These are phyloP conservation scores for Gastrophryne carolinensis DNA, from an alignment of 2,797 vertebrate genomes.

Conservation along the genomic window DNA sequence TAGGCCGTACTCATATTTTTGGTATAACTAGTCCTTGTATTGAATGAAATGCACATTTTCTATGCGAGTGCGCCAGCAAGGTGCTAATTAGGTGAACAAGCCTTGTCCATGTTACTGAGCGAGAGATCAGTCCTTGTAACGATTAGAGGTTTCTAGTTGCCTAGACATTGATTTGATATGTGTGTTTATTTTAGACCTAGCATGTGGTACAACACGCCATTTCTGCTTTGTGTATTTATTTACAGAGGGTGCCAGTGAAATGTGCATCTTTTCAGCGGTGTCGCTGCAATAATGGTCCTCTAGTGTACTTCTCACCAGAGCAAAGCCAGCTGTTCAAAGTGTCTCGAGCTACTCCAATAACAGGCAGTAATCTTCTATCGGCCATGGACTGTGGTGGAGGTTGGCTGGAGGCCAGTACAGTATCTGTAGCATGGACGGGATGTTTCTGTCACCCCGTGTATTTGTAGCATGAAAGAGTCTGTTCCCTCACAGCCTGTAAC, in stretches of 20 bases:
- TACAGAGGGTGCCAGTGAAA: not conserved
- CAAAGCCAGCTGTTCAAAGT: not conserved
- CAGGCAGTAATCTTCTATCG: not conserved
- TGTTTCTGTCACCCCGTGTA: not conserved
- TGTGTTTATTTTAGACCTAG: not conserved
- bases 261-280: not conserved
- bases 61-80: too few species aligned
- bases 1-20: too few species aligned
- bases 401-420: not conserved
- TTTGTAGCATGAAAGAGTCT: conserved; percentile 43
- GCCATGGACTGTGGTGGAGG: not conserved
- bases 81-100: too few species aligned
- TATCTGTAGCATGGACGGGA: conserved; percentile 35
- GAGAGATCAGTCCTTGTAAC: too few species aligned
- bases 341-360: not conserved
- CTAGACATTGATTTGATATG: not conserved
- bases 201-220: not conserved
- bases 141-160: not conserved
- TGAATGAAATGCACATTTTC: too few species aligned
- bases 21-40: too few species aligned
- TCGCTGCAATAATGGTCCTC: not conserved
- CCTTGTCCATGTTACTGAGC: too few species aligned
- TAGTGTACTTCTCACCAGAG: not conserved
- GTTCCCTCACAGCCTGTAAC: not conserved
- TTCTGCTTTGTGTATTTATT: not conserved